These are phyloP conservation scores for Hippolais icterina DNA, from an alignment of 2,113 vertebrate genomes.

Conservation along the genomic window DNA sequence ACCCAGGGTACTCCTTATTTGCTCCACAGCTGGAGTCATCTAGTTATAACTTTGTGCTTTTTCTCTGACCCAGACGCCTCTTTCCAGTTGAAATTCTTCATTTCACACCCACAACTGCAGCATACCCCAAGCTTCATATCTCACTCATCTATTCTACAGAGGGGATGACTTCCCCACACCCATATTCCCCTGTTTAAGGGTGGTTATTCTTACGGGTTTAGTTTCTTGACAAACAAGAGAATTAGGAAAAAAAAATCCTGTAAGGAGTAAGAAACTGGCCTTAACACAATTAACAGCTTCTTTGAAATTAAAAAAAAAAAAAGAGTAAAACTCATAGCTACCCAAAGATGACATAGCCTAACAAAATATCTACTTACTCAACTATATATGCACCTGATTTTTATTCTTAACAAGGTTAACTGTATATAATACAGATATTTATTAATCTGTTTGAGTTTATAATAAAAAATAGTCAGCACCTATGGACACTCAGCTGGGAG, in stretches of 20 bases:
- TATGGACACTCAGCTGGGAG: not conserved
- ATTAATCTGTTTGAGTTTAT: not conserved
- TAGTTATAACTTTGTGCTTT: not conserved
- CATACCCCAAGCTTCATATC: not conserved
- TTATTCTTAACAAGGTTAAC: not conserved
- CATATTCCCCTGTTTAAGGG: rapidly evolving
- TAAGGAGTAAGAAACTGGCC: not conserved
- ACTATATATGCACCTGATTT: not conserved
- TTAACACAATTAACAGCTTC: not conserved
- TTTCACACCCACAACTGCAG: not conserved
- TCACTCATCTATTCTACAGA: not conserved
- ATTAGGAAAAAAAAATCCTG: not conserved
- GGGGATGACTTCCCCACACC: rapidly evolving
- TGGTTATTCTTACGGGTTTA: not conserved
- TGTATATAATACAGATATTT: not conserved
- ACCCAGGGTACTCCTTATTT: not conserved
- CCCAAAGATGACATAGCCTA: not conserved
- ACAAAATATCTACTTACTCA: not conserved
- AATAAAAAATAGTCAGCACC: not conserved
- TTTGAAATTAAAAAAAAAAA: not conserved
- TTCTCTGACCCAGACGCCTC: not conserved
- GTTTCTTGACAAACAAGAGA: not conserved
- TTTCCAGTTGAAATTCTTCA: not conserved
- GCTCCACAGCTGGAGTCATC: not conserved
- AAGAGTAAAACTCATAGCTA: not conserved